Conservation (phyloP, 2,113 vertebrate species). For the Meleagris gallopavo region DNA sequence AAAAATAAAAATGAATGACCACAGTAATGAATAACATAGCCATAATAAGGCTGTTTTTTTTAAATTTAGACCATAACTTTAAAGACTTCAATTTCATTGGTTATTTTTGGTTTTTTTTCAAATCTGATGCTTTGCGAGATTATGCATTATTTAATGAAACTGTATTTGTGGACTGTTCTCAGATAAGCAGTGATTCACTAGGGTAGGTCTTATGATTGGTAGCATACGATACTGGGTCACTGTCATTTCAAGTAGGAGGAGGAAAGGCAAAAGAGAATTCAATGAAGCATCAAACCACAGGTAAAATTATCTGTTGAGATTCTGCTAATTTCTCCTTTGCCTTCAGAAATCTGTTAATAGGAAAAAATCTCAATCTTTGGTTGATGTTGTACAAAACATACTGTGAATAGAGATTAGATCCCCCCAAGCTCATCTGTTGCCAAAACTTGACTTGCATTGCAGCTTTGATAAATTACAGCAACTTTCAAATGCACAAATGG, state of each 20-base stretch:
- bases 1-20: neutral
- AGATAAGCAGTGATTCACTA: neutral
- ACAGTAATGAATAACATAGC: neutral
- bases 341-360: neutral
- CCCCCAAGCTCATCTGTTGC: constrained; percentile 1
- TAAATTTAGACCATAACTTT: neutral
- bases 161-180: neutral
- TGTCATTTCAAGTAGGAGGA: neutral
- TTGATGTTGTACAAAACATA: neutral
- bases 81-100: neutral
- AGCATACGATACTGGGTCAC: neutral
- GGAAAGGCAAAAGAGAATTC: neutral
- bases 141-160: neutral
- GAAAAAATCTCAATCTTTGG: neutral
- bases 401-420: constrained; percentile 4
- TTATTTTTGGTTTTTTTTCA: neutral
- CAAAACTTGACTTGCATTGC: neutral
- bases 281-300: neutral
- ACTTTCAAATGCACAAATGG: constrained; percentile 24
- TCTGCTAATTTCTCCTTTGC: neutral
- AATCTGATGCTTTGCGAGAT: neutral
- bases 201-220: neutral
- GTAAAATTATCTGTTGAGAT: neutral
- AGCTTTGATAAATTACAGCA: constrained; percentile 56
- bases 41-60: neutral